Evolutionary conservation across 2,113 vertebrate genomes (phyloP), one percentile per base, ranked within the genome.

Genomic region (Helogale parvula): DNA sequence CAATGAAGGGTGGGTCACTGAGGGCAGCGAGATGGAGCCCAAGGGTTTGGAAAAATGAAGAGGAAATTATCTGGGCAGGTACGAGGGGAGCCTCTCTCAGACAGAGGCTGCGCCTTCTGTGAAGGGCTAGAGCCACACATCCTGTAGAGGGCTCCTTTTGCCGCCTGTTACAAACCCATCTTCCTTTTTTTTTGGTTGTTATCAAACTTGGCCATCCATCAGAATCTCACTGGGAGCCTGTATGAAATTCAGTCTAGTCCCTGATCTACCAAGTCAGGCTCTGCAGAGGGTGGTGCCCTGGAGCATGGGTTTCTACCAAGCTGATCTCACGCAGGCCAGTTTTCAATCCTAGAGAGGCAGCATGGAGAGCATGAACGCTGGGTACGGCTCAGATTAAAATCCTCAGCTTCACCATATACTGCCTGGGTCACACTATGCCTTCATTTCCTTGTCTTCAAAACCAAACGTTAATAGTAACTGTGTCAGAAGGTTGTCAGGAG

Each of bases 241-340:
- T 45, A 4, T 2, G 50, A 93, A 93, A 81, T 47, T 65, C 88
- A 66, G 52, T 92, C 69, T 29, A n/a, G 19, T 29, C 65, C 33
- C 3, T 14, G 31, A 80, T 41, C 35, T 52, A n/a, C 45, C 23
- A 7, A 84, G 33, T 57, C 29, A 16, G 45, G 50, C 15, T 54
- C 13, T 79, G 4, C 0, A 0, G 23, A 19, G 63, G 16, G 23
- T 17, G 8, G 27, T 29, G 21, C 12, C 52, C 41, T 8, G 33
- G 79, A 52, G 29, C 13, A 60, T 63, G 16, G 54, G 79, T 76
- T 95, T 86, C 57, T 60, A 83, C 25, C 27, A 16, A 84, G 25
- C 31, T 38, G n/a, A 31, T 52, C 38, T 50, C 29, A 13, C 11
- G n/a, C 14, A 17, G 68, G 14, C 25, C 29, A 23, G 29, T 33